Evolutionary conservation across 2,797 vertebrate genomes (phyloP).

Genomic region (Crax fasciolata): DNA sequence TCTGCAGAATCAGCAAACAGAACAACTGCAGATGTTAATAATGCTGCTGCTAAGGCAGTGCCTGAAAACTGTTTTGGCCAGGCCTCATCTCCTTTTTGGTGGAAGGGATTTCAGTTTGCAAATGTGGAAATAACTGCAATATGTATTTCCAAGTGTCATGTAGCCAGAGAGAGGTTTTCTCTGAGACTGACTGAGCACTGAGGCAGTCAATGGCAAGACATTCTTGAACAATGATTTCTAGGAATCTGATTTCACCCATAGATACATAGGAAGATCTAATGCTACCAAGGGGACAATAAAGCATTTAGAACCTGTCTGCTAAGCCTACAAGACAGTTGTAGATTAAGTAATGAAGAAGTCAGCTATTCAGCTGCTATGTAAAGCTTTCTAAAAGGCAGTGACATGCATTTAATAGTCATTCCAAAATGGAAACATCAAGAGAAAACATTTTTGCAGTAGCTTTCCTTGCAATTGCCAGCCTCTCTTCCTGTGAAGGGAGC

Average conservation of each 20-base stretch:
- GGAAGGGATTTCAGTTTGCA: not conserved
- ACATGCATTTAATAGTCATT: not conserved
- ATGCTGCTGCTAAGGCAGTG: not conserved
- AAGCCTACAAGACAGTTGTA: not conserved
- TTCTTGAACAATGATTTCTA: not conserved
- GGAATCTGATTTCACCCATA: conserved; percentile 2
- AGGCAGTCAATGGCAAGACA: not conserved
- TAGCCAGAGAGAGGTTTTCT: not conserved
- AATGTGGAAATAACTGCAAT: not conserved
- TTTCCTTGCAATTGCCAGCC: not conserved
- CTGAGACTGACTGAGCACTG: not conserved
- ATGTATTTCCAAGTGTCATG: not conserved
- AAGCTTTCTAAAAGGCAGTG: conserved; percentile 1
- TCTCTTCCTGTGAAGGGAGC: not conserved
- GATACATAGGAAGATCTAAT: conserved; percentile 3
- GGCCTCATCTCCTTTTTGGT: not conserved
- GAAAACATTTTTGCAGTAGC: not conserved
- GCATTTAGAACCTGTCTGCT: conserved; percentile 1
- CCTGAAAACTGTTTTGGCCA: not conserved
- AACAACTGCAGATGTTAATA: not conserved
- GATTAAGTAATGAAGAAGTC: conserved; percentile 17
- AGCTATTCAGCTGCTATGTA: not conserved
- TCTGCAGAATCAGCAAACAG: not conserved
- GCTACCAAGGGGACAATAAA: not conserved
- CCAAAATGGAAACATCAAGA: conserved; percentile 1